phyloP scores from a whole-genome alignment of 2,888 invertebrate genomes.

The Acleris laterana region DNA sequence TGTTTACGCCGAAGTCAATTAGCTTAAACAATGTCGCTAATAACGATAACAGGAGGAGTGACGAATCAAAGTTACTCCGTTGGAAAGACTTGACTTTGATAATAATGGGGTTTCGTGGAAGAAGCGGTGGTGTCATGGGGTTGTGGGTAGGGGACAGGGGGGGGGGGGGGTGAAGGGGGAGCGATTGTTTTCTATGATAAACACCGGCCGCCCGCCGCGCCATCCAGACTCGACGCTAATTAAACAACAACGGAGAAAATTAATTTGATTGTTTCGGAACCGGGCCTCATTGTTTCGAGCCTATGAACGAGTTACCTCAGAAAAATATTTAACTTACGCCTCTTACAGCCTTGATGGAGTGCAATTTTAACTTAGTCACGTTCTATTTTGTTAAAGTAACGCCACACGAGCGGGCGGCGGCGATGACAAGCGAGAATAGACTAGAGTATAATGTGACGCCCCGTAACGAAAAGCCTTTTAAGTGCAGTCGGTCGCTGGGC shows the following conservation, averaged over 20 bases:
- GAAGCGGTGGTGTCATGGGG: conserved; percentile 46
- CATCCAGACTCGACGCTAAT: conserved; percentile 80
- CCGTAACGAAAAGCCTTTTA: conserved; percentile 64
- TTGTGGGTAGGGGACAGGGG: conserved; percentile 46
- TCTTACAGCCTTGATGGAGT: conserved; percentile 50
- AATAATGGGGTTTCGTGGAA: conserved; percentile 78
- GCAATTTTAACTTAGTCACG: conserved; percentile 56
- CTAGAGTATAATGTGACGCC: conserved; percentile 66
- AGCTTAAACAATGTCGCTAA: conserved; percentile 75
- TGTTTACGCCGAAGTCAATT: conserved; percentile 73
- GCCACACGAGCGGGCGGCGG: conserved; percentile 55
- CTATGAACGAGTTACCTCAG: conserved; percentile 71
- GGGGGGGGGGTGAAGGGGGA: conserved; percentile 49
- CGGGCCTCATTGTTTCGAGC: conserved; percentile 75
- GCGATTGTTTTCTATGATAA: conserved; percentile 83
- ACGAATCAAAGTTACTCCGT: conserved; percentile 80
- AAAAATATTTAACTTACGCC: conserved; percentile 67
- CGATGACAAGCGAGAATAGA: conserved; percentile 65
- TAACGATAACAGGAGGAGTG: conserved; percentile 79
- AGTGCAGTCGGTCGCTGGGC: conserved; percentile 64
- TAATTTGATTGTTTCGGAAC: conserved; percentile 82
- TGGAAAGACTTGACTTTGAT: conserved; percentile 80
- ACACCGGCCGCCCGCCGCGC: conserved; percentile 79
- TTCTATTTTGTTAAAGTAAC: conserved; percentile 55
- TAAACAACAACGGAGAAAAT: conserved; percentile 84